A percentile compares a stretch with the other conserved stretches of the same genome.
Conservation (phyloP, 2,113 vertebrate genomes). For the Oryzias curvinotus region DNA sequence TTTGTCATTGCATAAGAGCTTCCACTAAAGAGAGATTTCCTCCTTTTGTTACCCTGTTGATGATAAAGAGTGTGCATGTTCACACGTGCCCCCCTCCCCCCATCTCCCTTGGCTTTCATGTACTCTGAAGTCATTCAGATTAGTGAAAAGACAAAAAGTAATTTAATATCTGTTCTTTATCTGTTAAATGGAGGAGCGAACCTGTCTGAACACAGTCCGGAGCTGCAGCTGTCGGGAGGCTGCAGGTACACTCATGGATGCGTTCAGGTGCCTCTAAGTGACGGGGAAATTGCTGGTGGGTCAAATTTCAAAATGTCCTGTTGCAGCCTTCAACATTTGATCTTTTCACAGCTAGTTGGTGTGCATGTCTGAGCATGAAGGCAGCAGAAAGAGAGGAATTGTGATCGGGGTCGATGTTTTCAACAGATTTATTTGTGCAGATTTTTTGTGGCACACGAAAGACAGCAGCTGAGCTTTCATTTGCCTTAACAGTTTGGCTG, state of each 20-base stretch:
- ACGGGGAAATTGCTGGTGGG: constrained; percentile 46
- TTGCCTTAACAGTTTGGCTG: constrained; percentile 8
- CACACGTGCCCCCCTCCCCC: too few relatives aligned
- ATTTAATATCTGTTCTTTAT: constrained; percentile 38
- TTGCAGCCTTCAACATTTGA: constrained; percentile 55
- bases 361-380: constrained; percentile 41
- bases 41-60: too few relatives aligned
- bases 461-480: neutral
- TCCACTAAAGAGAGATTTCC: too few relatives aligned
- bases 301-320: constrained; percentile 59
- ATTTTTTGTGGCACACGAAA: constrained; percentile 2
- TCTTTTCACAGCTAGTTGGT: constrained; percentile 38
- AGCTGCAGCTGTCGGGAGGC: constrained; percentile 27
- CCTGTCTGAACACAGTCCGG: constrained; percentile 32
- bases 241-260: constrained; percentile 45
- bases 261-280: constrained; percentile 43
- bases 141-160: constrained; percentile 7
- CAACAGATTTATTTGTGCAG: constrained; percentile 22
- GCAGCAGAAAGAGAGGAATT: constrained; percentile 42
- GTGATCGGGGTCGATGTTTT: constrained; percentile 30
- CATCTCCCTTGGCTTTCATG: constrained; percentile 8
- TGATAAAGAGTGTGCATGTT: too few relatives aligned
- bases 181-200: constrained; percentile 27
- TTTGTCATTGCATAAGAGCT: too few relatives aligned
- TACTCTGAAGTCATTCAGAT: constrained; percentile 28